Base-by-base conservation (phyloP, 2,113 vertebrate genomes). In the Athene cunicularia region DNA sequence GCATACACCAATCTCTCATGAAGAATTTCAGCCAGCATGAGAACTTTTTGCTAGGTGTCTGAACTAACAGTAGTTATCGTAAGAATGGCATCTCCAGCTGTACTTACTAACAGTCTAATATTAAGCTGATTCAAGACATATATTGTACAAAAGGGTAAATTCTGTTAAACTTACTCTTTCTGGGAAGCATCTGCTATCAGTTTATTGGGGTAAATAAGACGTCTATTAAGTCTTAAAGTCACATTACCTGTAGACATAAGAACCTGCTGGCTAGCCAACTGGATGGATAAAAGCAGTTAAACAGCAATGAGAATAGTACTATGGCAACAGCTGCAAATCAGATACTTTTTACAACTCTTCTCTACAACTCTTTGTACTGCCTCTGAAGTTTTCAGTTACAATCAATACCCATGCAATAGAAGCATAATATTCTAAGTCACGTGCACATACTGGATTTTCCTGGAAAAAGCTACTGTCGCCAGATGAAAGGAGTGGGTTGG, bases 401-500 rank as follows among this genome's bases (percentile, higher is more conserved):
- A 60, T 30, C 41, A 22, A 63, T 60, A 79, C 13, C 37, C 27
- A 15, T 6, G 64, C 15, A 89, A 68, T 1, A 52, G 74, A 82
- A 88, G 55, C 33, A 5, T 4, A 35, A 28, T 16, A 14, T 9
- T 53, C n/a, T 50, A 52, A 0, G 0, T 53, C 41, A 52, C 0
- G 1, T 3, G 33, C 5, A 63, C 14, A 52, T 12, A 35, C 30
- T 53, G 58, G 33, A 72, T 47, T 81, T n/a, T 80, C 14, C 8
- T 63, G 32, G 28, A 1, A 30, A 77, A 81, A 75, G 8, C 0
- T 9, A 22, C 8, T 8, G 2, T 12, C 32, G 43, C 21, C 39
- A 84, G 41, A n/a, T 88, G 21, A 56, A 41, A 64, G 17, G 14
- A 75, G 21, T 30, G 30, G 32, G 14, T 16, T 33, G 19, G 14